These are phyloP conservation scores for Agrypnus murinus DNA, from an alignment of 2,888 invertebrate species.

Conservation along the genomic window DNA sequence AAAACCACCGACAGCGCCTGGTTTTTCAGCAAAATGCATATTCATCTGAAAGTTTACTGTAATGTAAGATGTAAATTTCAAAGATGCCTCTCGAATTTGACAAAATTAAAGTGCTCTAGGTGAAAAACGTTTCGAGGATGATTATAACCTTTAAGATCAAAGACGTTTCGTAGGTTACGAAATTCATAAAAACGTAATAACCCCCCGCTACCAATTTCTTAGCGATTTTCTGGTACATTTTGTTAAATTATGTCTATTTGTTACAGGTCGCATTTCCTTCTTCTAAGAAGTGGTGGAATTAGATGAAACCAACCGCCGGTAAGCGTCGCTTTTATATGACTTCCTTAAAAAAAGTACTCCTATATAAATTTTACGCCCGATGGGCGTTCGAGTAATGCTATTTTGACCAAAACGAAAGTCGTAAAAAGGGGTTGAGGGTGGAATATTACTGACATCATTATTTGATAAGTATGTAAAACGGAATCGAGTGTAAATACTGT, in stretches of 20 bases:
- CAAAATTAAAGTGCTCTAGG: background rate
- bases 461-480: too few species aligned
- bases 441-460: background rate
- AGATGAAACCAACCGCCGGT: slow-evolving; percentile 9
- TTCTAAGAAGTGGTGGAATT: slow-evolving; percentile 10
- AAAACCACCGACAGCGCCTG: background rate
- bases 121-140: slow-evolving; percentile 11
- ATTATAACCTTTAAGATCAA: background rate
- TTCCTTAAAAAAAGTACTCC: slow-evolving; percentile 30
- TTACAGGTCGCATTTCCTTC: slow-evolving; percentile 26
- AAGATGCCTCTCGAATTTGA: background rate
- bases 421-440: slow-evolving; percentile 3
- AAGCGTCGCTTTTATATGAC: slow-evolving; percentile 28
- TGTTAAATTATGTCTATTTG: slow-evolving; percentile 33
- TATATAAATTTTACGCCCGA: slow-evolving; percentile 33
- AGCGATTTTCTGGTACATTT: slow-evolving; percentile 37
- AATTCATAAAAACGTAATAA: slow-evolving; percentile 28
- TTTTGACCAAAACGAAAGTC: slow-evolving; percentile 23
- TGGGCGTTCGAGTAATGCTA: slow-evolving; percentile 20
- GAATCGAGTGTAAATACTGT: too few species aligned
- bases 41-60: slow-evolving; percentile 8
- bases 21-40: slow-evolving; percentile 22
- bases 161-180: background rate
- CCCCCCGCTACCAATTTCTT: slow-evolving; percentile 29
- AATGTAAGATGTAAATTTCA: background rate